These are phyloP conservation scores for Ellobium chinense DNA, from an alignment of 2,888 invertebrate species.

Conservation along the genomic window DNA sequence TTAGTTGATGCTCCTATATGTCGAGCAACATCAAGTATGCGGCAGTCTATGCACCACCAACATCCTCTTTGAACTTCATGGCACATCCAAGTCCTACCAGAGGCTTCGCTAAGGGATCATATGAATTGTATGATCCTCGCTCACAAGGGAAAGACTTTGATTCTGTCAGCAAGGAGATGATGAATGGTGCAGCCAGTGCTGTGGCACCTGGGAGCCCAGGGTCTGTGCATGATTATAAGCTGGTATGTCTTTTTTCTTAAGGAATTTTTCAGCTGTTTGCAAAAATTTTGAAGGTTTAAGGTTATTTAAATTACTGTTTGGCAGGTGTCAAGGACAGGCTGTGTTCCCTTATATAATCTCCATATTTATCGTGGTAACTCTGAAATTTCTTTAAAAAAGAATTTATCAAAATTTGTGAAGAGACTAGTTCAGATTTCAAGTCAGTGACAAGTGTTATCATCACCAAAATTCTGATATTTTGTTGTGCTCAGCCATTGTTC, in stretches of 20 bases:
- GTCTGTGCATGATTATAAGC: slow-evolving; percentile 7
- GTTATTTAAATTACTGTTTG: background rate
- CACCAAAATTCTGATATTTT: too few species aligned
- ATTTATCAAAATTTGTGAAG: background rate
- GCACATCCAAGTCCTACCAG: slow-evolving; percentile 8
- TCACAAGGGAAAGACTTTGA: background rate
- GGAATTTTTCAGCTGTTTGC: too few species aligned
- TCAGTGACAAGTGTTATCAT: too few species aligned
- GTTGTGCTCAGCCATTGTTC: too few species aligned
- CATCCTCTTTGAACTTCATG: slow-evolving; percentile 4
- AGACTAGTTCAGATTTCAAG: background rate
- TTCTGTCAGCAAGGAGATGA: background rate
- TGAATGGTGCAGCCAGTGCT: background rate
- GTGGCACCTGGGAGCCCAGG: slow-evolving; percentile 29
- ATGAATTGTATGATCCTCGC: slow-evolving; percentile 22
- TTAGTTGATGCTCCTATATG: background rate
- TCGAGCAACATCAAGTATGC: slow-evolving; percentile 10
- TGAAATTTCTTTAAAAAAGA: background rate
- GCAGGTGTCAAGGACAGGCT: too few species aligned
- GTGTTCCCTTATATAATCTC: background rate
- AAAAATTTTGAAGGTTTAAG: too few species aligned
- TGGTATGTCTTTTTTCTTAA: too few species aligned
- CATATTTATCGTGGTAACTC: background rate
- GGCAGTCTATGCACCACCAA: slow-evolving; percentile 8
- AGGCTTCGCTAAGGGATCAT: background rate